A percentile compares a stretch with the other conserved stretches of the same genome.
Evolutionary conservation across 2,888 invertebrate species (phyloP).

Genomic region (Laothoe populi): DNA sequence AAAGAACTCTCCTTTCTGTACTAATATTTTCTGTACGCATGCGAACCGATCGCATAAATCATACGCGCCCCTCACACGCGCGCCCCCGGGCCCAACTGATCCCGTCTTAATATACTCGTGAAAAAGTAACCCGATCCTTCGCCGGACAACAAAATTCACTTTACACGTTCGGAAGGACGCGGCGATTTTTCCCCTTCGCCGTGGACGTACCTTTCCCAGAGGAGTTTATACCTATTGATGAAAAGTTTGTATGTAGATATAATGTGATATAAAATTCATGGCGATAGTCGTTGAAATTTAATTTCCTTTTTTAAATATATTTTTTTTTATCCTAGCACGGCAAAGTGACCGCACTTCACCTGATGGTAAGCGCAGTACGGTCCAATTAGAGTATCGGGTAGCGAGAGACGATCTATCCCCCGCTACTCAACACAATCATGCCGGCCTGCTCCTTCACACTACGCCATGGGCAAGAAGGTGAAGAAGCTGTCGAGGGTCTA

Average conservation of each 20-base stretch:
- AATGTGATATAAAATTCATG: not conserved
- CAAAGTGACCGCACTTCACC: too few species aligned
- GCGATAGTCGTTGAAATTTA: not conserved
- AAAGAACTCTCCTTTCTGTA: constrained; percentile 8
- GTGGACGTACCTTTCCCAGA: constrained; percentile 14
- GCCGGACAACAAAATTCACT: constrained; percentile 66
- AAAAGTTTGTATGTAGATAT: constrained; percentile 3
- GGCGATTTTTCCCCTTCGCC: constrained; percentile 21
- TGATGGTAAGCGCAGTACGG: too few species aligned
- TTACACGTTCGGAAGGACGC: constrained; percentile 41
- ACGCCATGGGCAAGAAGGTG: too few species aligned
- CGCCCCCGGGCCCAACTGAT: constrained; percentile 57
- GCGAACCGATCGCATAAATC: constrained; percentile 60
- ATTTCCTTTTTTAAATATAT: not conserved
- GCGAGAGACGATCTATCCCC: too few species aligned
- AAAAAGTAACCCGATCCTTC: constrained; percentile 72
- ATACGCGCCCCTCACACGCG: constrained; percentile 57
- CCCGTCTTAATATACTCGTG: constrained; percentile 78
- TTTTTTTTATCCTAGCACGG: too few species aligned
- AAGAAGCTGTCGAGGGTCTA: too few species aligned
- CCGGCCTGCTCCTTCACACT: too few species aligned
- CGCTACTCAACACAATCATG: too few species aligned
- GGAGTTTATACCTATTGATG: constrained; percentile 14
- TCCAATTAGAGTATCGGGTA: too few species aligned
- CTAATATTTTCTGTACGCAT: constrained; percentile 1